These are phyloP conservation scores for Caenorhabditis plicata DNA, from an alignment of 2,888 invertebrate genomes.

Conservation along the genomic window DNA sequence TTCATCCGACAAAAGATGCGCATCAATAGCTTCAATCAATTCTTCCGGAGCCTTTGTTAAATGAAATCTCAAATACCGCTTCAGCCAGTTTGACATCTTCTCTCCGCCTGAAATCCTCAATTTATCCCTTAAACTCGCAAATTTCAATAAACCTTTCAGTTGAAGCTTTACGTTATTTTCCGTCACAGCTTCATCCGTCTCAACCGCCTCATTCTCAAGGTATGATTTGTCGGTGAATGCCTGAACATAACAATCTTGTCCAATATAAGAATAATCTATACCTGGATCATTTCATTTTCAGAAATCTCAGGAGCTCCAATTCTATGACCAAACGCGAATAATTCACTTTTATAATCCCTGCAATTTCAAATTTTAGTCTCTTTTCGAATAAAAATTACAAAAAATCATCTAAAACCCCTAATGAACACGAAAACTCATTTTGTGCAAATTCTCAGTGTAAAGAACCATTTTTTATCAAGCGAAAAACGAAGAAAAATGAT, in stretches of 20 bases:
- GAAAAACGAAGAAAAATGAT: conserved; percentile 1
- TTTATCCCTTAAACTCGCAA: conserved; percentile 5
- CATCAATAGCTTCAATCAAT: conserved; percentile 71
- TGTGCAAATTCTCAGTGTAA: too few species aligned
- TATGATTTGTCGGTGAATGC: conserved; percentile 55
- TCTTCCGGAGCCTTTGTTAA: conserved; percentile 78
- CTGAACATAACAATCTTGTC: conserved; percentile 8
- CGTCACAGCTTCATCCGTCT: conserved; percentile 25
- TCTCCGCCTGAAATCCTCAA: conserved; percentile 72
- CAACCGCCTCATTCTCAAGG: conserved; percentile 47
- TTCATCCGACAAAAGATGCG: conserved; percentile 24
- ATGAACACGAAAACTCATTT: too few species aligned
- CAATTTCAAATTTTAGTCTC: conserved; percentile 5
- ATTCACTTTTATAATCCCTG: conserved; percentile 63
- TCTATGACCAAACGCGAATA: conserved; percentile 60
- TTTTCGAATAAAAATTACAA: not conserved
- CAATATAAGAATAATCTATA: not conserved
- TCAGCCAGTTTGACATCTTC: conserved; percentile 67
- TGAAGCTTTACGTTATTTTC: conserved; percentile 74
- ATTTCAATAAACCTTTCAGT: conserved; percentile 69
- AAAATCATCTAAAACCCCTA: too few species aligned
- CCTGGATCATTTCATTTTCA: conserved; percentile 24
- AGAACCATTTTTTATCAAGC: too few species aligned
- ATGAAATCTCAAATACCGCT: conserved; percentile 73
- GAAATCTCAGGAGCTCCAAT: conserved; percentile 49